These are phyloP conservation scores for Cephus pulcher DNA, from an alignment of 2,888 invertebrate genomes.

Conservation along the genomic window DNA sequence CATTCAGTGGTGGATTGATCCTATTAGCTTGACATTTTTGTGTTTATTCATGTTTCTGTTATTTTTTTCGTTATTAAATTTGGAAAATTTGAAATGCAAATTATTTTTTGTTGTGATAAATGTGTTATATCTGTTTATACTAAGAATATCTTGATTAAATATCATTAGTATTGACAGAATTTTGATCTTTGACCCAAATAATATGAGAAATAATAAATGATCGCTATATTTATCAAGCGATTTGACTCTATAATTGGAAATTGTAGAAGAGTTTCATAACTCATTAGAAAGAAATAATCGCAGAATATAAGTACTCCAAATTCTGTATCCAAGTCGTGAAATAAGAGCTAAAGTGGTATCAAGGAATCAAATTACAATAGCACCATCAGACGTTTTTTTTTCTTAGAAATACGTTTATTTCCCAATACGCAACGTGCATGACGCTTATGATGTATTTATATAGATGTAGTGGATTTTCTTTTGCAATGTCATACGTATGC, in stretches of 20 bases:
- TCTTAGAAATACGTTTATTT: slow-evolving; percentile 48
- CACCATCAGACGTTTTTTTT: slow-evolving; percentile 13
- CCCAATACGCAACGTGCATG: slow-evolving; percentile 31
- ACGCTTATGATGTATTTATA: background rate
- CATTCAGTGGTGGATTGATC: too few relatives aligned
- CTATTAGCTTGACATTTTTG: too few relatives aligned
- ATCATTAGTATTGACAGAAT: background rate
- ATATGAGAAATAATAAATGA: background rate
- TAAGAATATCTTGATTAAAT: background rate
- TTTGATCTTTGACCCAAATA: background rate
- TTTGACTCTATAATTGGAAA: background rate
- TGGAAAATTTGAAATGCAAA: background rate
- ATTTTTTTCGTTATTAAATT: background rate
- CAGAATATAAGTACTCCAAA: background rate
- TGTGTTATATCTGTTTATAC: background rate
- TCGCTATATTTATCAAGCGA: background rate
- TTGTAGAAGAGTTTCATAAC: background rate
- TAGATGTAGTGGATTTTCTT: background rate
- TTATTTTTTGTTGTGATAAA: background rate
- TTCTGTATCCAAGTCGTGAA: background rate
- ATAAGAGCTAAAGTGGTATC: too few relatives aligned
- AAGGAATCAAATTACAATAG: too few relatives aligned
- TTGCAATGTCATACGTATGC: background rate
- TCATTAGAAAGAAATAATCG: background rate
- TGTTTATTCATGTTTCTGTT: background rate